Evolutionary conservation across 2,797 vertebrate species (phyloP), one percentile per base, ranked within the genome.

Genomic region (Pipistrellus kuhlii): DNA sequence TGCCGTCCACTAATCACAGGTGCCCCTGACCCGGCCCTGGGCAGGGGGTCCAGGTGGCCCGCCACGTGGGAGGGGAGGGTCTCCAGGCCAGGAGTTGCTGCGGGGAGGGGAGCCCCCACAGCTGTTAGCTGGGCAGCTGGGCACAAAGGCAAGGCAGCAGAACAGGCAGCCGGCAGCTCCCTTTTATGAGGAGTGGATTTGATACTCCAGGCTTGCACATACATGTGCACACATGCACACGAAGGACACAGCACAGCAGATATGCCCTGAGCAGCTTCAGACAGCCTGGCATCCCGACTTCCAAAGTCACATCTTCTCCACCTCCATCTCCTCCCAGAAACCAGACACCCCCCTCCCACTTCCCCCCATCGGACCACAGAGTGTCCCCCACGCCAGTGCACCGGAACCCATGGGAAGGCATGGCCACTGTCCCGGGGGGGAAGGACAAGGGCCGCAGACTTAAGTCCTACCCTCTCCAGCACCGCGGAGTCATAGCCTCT

Each of bases 111-210:
- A 92, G 64, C 30, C 66, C 81, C 15, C 10, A n/a, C 51, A 21
- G 44, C 51, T 57, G 64, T 32, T 10, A 38, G 59, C 75, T 21
- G 27, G 41, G 27, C 76, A 88, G 75, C 76, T 44, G 17, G 62
- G 83, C 77, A 35, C 32, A 72, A 18, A 88, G 78, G 15, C 10
- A 23, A 62, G 53, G 62, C 91, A 59, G 32, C 23, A 27, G 77
- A 21, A 6, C 0, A 68, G 93, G 48, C 82, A 81, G 96, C 55
- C 23, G 41, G 72, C 20, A 62, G 75, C 35, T 77, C 72, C 89
- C 88, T 30, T 27, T 66, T 32, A 0, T 12, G 18, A 0, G 0
- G 59, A 85, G 13, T 32, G 13, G 59, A 88, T 83, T 48, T 94
- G 87, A 10, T 81, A 66, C 44, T 93, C 78, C 62, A 64, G 82